phyloP scores from a whole-genome alignment of 2,797 vertebrate genomes.

The Schizopygopsis pylzovi region DNA sequence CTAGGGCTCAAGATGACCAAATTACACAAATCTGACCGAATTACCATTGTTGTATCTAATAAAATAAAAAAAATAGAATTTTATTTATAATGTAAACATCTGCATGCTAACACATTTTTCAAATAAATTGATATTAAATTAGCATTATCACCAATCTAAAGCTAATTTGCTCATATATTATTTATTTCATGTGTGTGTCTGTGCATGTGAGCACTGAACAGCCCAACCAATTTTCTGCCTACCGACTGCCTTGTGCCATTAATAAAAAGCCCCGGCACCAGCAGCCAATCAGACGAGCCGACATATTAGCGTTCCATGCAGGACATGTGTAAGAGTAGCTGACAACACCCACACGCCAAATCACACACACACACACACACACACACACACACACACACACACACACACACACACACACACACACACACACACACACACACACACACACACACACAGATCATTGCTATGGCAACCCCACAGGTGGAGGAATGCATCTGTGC shows the following conservation, averaged over 20 bases:
- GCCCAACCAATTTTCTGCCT: slow-evolving; percentile 59
- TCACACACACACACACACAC: neutral
- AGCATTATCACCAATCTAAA: neutral
- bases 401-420: no score
- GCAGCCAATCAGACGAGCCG: slow-evolving; percentile 59
- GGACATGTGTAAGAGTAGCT: slow-evolving; percentile 47
- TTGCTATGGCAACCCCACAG: slow-evolving; percentile 62
- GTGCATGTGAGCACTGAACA: slow-evolving; percentile 14
- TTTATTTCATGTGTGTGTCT: neutral
- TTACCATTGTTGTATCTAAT: neutral
- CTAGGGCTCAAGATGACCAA: neutral
- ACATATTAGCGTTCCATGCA: slow-evolving; percentile 34
- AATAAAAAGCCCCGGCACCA: slow-evolving; percentile 52
- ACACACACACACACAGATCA: slow-evolving; percentile 27
- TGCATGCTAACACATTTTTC: neutral
- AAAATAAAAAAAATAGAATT: neutral
- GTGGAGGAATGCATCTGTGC: slow-evolving; percentile 40
- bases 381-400: no score
- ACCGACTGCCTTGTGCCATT: slow-evolving; percentile 59
- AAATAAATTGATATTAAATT: neutral
- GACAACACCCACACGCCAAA: slow-evolving; percentile 56
- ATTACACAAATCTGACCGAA: neutral
- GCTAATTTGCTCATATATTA: neutral
- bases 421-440: no score
- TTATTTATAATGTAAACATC: neutral